Base-by-base conservation (phyloP, 2,888 invertebrate species). In the Raillietiella orientalis region DNA sequence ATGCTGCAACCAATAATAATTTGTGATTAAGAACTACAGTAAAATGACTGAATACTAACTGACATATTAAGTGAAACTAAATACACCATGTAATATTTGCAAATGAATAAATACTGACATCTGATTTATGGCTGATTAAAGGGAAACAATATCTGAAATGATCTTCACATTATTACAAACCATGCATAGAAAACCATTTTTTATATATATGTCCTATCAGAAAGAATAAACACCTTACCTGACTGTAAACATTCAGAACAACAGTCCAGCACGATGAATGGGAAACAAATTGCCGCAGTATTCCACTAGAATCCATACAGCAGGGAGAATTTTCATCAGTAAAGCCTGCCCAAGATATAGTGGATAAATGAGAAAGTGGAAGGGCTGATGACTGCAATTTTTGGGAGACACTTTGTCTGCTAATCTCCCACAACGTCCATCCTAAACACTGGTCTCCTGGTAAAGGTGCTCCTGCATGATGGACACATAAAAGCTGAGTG, bases 281-380 rank as follows among this genome's bases (percentile, higher is more conserved):
- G 3, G 34, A 50, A 13, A 57, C 49, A 33, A 64, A 62, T 35
- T 67, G 62, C 36, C 66, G 56, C 16, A 87, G 41, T 25, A 64
- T 43, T 1, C 84, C 84, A 19, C 58, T 52, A 4, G 63, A 63
- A 47, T 90, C 87, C 41, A 59, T 55, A 11, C 62, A 52, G 15
- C 62, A 58, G 0, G 77, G 70, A 1, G 75, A 66, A 0, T 77
- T 75, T 30, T 59, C 58, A 41, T 75, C 77, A 0, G 69, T 61
- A 34, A 67, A 63, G 10, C 67, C 87, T 35, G 69, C 35, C 77
- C 77, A 79, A 17, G 53, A 44, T 16, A 77, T 45, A 33, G 56
- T 58, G 1, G 61, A 51, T 24, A 58, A 56, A 2, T 66, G 62
- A 0, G 62, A 56, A 10, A 77, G 41, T 0, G 74, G 65, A 19